These are phyloP conservation scores for Drosophila prosaltans DNA, from an alignment of 1,140 invertebrate genomes.

Conservation along the genomic window DNA sequence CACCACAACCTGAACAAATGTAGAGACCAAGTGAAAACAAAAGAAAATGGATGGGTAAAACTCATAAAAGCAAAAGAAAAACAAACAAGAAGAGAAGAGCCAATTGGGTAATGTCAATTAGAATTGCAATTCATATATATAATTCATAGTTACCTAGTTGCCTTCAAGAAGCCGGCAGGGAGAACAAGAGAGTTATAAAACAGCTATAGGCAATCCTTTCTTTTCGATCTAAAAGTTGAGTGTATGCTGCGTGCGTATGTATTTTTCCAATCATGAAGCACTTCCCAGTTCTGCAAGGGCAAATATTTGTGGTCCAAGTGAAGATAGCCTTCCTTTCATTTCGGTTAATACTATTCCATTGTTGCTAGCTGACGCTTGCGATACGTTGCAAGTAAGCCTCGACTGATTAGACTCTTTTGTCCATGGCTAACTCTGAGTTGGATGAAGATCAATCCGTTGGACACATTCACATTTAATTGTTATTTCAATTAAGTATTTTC, in stretches of 20 bases:
- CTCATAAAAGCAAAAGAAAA: constrained; percentile 46
- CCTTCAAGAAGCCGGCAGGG: too few relatives aligned
- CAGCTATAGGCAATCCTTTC: constrained; percentile 16
- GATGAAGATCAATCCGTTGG: constrained; percentile 1
- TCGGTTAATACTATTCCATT: constrained; percentile 22
- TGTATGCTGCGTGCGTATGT: background rate
- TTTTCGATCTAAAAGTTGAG: background rate
- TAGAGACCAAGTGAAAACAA: constrained; percentile 14
- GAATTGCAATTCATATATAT: too few relatives aligned
- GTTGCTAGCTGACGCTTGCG: constrained; percentile 6
- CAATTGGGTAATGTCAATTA: constrained; percentile 27
- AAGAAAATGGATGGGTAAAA: constrained; percentile 20
- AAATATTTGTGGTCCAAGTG: constrained; percentile 43
- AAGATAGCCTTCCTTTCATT: constrained; percentile 76
- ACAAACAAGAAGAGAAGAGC: too few relatives aligned
- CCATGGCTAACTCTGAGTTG: constrained; percentile 43
- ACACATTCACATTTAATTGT: constrained; percentile 56
- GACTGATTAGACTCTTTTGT: constrained; percentile 61
- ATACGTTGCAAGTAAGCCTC: constrained; percentile 51
- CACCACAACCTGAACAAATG: constrained; percentile 13
- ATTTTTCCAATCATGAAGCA: constrained; percentile 31
- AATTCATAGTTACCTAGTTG: too few relatives aligned
- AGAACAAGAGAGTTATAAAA: too few relatives aligned
- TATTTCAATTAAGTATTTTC: constrained; percentile 79
- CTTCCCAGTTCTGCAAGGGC: constrained; percentile 49